Evolutionary conservation across 2,888 invertebrate species (phyloP), one percentile per base, ranked within the genome.

Genomic region (Phalangium opilio): DNA sequence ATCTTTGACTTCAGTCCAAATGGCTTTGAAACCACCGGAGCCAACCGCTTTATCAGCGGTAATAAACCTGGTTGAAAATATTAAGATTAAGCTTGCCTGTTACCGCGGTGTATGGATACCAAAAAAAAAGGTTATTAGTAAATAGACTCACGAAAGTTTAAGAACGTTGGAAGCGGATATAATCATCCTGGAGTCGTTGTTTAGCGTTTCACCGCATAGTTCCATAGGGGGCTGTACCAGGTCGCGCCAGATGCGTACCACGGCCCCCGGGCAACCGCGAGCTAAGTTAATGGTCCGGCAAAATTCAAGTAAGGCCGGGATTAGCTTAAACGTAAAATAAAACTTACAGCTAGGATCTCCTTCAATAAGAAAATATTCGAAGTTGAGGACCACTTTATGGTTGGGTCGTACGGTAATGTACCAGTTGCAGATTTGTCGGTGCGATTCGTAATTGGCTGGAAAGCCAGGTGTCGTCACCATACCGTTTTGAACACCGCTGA

Each of bases 31-130:
- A 51, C 93, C 95, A 67, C 81, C 79, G 61, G 86, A 86, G 56
- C 93, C 93, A 52, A 89, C 84, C 40, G 91, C 86, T 73, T 87
- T 87, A 67, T 89, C 87, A 51, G 91, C 87, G 63, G 87, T 84
- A 65, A 90, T 83, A 70, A 93, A 93, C 40, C 57, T 55, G 19
- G 5, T 38, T 39, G 12, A 20, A 38, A 32, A 15, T 38, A 35
- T 10, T 38, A 27, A 2, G 17, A 2, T 43, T 43, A 14, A 11
- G 11, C 7, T 18, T 8, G 10, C 17, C 4, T 14, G 18, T 21
- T n/a, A 2, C 12, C 4, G 20, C 43, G 5, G 4, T 45, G 15
- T n/a, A 43, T 43, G 41, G 7, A 11, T n/a, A 17, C 10, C 1
- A 38, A 17, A 38, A 38, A 14, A 36, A 1, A 12, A 1, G 38